Evolutionary conservation across 2,113 vertebrate species (phyloP), one percentile per base, ranked within the genome.

Genomic region (Sapajus apella): DNA sequence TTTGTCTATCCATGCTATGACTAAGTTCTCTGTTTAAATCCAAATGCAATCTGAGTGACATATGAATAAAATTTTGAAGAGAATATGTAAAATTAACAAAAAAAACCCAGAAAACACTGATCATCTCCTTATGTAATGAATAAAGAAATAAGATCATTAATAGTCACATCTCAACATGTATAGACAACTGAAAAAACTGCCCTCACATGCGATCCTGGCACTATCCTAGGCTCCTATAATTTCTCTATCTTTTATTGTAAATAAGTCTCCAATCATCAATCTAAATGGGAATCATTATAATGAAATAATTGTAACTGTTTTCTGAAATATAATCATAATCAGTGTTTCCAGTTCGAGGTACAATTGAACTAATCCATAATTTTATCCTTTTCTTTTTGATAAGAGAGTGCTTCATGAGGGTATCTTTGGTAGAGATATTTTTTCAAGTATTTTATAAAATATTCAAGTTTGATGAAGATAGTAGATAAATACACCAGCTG

Each of bases 371-470:
- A 64, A 92, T 20, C 16, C 45, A 55, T 80, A 96, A 55, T 73
- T 79, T 86, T 94, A 61, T 13, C 13, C 50, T 79, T 76, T 89
- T 76, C 20, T 91, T 96, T 87, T 75, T 86, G 25, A 85, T 20
- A 37, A 18, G 6, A 52, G 18, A 45, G 8, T 90, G 35, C 81
- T 56, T 97, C 92, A 58, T 75, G 52, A 91, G 23, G 23, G 8
- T 47, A 91, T 72, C 43, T 61, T 95, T 64, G 95, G 47, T 17
- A 79, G n/a, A 88, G 16, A 68, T 43, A 58, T 94, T 90, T 70
- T 64, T 18, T 30, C 76, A 91, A 81, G 52, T 73, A 81, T 96
- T 85, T 95, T 25, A 76, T 50, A 92, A 96, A 89, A 89, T 50
- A 75, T 56, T 77, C 27, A 23, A 11, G 18, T 55, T 95, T 92